phyloP scores from a whole-genome alignment of 2,113 vertebrate species.

The Leptobrachium ailaonicum region DNA sequence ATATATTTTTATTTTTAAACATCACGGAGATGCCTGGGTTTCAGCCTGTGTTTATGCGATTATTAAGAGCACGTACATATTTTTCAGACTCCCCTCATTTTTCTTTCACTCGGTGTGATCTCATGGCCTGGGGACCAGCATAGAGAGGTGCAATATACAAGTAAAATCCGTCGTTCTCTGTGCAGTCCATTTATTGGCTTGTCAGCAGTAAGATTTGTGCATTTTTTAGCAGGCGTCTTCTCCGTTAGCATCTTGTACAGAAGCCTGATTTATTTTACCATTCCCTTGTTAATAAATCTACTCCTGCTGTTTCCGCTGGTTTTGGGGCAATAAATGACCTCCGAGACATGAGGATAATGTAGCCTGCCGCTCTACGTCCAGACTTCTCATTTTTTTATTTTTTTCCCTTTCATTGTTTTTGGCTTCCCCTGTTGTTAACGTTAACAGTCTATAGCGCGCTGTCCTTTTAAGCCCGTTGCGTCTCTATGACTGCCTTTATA shows the following conservation, averaged over 20 bases:
- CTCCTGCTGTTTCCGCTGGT: constrained; percentile 8
- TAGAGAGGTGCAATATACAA: not conserved
- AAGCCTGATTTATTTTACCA: constrained; percentile 24
- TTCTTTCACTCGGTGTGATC: not conserved
- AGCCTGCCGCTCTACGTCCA: not conserved
- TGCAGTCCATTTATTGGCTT: not conserved
- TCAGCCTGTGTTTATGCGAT: too few species aligned
- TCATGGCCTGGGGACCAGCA: not conserved
- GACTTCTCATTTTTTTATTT: not conserved
- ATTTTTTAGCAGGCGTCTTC: constrained; percentile 1
- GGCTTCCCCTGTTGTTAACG: not conserved
- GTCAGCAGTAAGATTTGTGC: constrained; percentile 20
- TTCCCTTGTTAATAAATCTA: constrained; percentile 16
- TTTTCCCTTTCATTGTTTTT: not conserved
- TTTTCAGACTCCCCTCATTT: too few species aligned
- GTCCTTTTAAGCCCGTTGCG: not conserved
- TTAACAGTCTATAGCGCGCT: not conserved
- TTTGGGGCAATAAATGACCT: not conserved
- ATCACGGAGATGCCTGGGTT: too few species aligned
- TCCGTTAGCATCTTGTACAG: constrained; percentile 5
- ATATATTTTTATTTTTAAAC: too few species aligned
- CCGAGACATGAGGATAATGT: not conserved
- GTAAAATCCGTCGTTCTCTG: not conserved
- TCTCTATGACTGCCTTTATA: too few species aligned
- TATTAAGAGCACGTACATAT: too few species aligned